Percentiles rank a stretch among this genome's conserved stretches.
Conservation (phyloP, 2,797 vertebrate species). For the Chaetodon trifasciatus region DNA sequence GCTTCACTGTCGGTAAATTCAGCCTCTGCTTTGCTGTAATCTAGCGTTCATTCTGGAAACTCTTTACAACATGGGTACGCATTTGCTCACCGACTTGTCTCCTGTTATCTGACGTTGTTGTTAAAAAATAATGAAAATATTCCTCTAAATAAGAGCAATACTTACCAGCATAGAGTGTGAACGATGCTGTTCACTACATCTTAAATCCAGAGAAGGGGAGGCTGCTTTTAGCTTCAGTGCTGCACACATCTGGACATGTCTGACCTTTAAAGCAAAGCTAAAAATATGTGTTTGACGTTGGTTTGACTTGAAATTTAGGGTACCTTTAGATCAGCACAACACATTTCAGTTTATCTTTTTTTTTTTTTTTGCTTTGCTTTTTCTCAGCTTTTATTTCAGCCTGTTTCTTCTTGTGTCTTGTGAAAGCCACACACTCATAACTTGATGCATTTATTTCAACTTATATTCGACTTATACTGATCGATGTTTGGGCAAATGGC, state of each 20-base stretch:
- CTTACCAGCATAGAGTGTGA: slow-evolving; percentile 2
- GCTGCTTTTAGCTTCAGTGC: slow-evolving; percentile 4
- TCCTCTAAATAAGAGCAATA: not conserved
- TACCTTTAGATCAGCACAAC: not conserved
- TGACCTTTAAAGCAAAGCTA: not conserved
- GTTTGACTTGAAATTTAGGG: not conserved
- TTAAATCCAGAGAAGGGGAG: not conserved
- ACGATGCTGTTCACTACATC: not conserved
- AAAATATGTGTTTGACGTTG: not conserved
- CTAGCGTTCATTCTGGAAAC: slow-evolving; percentile 13
- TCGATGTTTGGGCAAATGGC: not conserved
- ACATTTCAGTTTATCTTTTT: slow-evolving; percentile 4
- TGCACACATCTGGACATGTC: not conserved
- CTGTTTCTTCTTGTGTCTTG: not conserved
- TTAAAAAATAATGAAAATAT: slow-evolving; percentile 8
- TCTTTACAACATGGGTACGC: not conserved
- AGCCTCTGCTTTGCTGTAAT: slow-evolving; percentile 12
- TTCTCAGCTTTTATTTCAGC: not conserved
- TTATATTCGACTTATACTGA: not conserved
- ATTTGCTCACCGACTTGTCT: not conserved
- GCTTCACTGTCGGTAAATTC: slow-evolving; percentile 7
- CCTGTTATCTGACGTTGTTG: not conserved
- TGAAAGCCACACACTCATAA: not conserved
- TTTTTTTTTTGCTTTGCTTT: slow-evolving; percentile 4
- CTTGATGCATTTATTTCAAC: slow-evolving; percentile 6